Evolutionary conservation across 2,888 invertebrate genomes (phyloP).

Genomic region (Periphyllus acericola): DNA sequence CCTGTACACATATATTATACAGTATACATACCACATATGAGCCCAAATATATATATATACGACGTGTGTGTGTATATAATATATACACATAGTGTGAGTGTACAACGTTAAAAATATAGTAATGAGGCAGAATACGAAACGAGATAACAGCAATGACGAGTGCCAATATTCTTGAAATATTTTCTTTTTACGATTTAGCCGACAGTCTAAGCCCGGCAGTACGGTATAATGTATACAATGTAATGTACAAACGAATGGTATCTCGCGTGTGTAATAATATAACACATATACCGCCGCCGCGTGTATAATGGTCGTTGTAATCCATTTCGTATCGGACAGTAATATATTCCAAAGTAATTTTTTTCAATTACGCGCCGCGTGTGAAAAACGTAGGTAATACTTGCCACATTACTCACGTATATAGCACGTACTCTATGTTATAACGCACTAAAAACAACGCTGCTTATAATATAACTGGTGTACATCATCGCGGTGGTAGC

Average conservation of each 20-base stretch:
- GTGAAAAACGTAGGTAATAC: not conserved
- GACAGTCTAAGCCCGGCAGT: not conserved
- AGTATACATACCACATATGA: not conserved
- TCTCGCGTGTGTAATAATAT: not conserved
- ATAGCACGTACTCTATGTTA: not conserved
- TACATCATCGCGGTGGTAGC: not conserved
- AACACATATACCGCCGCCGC: no score
- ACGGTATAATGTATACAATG: not conserved
- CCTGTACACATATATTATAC: not conserved
- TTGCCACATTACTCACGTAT: not conserved
- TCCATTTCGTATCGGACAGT: not conserved
- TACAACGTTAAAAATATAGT: constrained; percentile 24
- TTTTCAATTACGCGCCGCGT: not conserved
- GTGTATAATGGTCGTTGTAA: no score
- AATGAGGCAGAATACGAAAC: not conserved
- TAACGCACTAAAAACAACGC: no score
- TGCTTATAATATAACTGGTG: not conserved
- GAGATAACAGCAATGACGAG: constrained; percentile 12
- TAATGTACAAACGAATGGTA: not conserved
- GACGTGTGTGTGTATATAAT: no score
- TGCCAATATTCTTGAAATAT: constrained; percentile 22
- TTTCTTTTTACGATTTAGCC: constrained; percentile 17
- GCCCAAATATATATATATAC: no score
- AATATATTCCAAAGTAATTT: not conserved
- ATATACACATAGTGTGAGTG: no score